A percentile compares a stretch with the other conserved stretches of the same genome.
These are phyloP conservation scores for Halocynthia aurantium DNA, from an alignment of 23 tunicate species.

Conservation along the genomic window DNA sequence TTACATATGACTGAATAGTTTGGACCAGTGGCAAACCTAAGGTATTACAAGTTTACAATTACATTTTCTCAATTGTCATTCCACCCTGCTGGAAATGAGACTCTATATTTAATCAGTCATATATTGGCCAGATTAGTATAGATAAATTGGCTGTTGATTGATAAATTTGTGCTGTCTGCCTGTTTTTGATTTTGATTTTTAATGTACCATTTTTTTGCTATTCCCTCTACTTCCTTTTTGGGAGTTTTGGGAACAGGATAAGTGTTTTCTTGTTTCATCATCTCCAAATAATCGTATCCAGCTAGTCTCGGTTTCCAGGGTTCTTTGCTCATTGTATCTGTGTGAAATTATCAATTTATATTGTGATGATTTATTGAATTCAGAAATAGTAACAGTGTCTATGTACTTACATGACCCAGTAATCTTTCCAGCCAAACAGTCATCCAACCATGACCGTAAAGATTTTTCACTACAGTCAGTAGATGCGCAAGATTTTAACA, in stretches of 20 bases:
- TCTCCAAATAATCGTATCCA: constrained; percentile 53
- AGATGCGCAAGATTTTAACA: constrained; percentile 1
- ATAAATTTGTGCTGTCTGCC: no score
- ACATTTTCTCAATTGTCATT: no score
- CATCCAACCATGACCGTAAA: not conserved
- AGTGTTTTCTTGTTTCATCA: constrained; percentile 58
- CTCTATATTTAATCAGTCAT: no score
- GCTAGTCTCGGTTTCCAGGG: constrained; percentile 42
- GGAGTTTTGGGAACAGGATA: constrained; percentile 22
- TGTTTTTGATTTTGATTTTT: no score
- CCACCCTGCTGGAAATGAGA: no score
- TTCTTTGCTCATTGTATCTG: constrained; percentile 20
- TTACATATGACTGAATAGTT: no score
- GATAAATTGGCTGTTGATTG: no score
- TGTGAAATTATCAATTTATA: not conserved
- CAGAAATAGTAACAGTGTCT: not conserved
- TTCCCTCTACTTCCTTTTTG: no score
- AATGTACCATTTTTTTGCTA: no score
- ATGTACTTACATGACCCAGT: constrained; percentile 3
- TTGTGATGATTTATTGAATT: not conserved
- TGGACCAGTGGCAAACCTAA: no score
- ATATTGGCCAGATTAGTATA: no score
- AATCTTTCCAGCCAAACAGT: constrained; percentile 10
- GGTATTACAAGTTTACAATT: no score
- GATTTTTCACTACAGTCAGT: not conserved